A percentile compares a stretch with the other conserved stretches of the same genome.
These are phyloP conservation scores for Keiferia lycopersicella DNA, from an alignment of 2,888 invertebrate species.

Conservation along the genomic window DNA sequence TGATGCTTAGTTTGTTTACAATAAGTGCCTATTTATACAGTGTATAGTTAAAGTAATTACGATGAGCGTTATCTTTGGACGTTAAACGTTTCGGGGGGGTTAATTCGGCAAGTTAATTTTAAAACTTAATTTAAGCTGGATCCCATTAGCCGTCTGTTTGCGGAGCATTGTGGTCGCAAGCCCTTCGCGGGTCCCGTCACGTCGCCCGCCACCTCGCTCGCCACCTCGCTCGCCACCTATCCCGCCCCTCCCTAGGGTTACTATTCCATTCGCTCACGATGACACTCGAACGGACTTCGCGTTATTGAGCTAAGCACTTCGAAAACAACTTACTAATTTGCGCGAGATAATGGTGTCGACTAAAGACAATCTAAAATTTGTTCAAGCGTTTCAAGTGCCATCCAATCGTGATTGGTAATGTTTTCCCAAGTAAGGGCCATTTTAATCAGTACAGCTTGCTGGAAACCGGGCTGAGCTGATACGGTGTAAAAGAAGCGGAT, in stretches of 20 bases:
- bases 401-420: neutral
- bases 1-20: neutral
- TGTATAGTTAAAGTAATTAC: slow-evolving; percentile 9
- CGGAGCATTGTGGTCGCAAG: slow-evolving; percentile 37
- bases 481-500: neutral
- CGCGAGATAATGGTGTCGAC: slow-evolving; percentile 4
- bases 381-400: neutral
- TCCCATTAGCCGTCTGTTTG: slow-evolving; percentile 45
- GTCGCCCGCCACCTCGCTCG: slow-evolving; percentile 24
- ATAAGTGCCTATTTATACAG: neutral
- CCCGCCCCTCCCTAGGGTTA: slow-evolving; percentile 30
- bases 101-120: slow-evolving; percentile 50
- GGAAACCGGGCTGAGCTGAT: neutral
- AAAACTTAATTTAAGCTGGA: slow-evolving; percentile 49
- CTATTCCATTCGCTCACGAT: slow-evolving; percentile 18
- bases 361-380: slow-evolving; percentile 12
- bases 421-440: neutral
- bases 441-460: neutral
- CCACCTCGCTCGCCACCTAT: slow-evolving; percentile 22
- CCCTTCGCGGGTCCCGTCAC: slow-evolving; percentile 28
- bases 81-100: slow-evolving; percentile 40
- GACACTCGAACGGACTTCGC: slow-evolving; percentile 18
- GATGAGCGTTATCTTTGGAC: slow-evolving; percentile 34
- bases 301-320: slow-evolving; percentile 14
- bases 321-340: slow-evolving; percentile 19